Conservation (phyloP, 2,888 invertebrate species). For the Amphipoea lucens region DNA sequence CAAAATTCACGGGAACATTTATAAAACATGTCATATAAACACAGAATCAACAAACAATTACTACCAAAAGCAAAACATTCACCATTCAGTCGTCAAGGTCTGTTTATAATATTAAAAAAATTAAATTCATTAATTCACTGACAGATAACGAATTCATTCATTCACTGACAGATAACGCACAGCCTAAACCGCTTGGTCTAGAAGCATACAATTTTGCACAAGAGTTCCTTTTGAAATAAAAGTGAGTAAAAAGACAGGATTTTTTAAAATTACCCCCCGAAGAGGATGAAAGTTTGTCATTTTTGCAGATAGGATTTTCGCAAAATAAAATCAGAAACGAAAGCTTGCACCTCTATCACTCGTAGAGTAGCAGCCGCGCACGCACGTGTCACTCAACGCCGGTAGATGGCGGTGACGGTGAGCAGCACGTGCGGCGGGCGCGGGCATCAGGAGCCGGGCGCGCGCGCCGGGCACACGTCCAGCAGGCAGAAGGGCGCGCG, state of each 20-base stretch:
- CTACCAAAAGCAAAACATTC: conserved; percentile 1
- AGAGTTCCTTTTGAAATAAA: neutral
- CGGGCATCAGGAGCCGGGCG: conserved; percentile 36
- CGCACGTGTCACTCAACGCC: conserved; percentile 9
- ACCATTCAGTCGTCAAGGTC: neutral
- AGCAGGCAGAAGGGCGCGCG: conserved; percentile 95
- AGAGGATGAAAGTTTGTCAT: neutral
- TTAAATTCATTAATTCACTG: neutral
- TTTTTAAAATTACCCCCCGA: neutral
- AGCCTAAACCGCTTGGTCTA: neutral
- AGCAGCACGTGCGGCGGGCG: conserved; percentile 30
- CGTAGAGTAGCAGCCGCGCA: neutral
- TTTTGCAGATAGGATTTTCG: neutral
- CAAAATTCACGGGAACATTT: neutral
- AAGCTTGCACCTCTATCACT: conserved; percentile 26
- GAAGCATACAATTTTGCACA: neutral
- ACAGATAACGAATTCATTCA: neutral
- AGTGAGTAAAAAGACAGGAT: neutral
- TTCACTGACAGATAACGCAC: neutral
- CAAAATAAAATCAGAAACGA: neutral
- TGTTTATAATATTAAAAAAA: neutral
- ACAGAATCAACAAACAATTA: conserved; percentile 14
- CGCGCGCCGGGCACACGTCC: conserved; percentile 92
- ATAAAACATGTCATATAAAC: conserved; percentile 6
- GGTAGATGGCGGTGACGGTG: conserved; percentile 14